Evolutionary conservation across 2,888 invertebrate species (phyloP), one percentile per base, ranked within the genome.

Genomic region (Epiblema foenella): DNA sequence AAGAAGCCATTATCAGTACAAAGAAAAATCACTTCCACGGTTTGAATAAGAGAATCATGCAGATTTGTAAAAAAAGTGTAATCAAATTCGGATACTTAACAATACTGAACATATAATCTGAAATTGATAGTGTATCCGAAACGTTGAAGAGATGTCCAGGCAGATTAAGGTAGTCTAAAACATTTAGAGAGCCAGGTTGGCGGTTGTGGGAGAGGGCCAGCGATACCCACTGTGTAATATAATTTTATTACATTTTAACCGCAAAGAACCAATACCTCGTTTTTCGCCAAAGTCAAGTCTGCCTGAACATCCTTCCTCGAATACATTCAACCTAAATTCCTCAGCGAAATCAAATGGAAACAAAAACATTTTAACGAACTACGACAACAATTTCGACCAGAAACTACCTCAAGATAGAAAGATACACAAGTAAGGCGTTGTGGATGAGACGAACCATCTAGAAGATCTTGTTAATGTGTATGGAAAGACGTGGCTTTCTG

Each of bases 401-500:
- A 89, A 87, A 89, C 91, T 92, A 92, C 88, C 88, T 86, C 80
- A 85, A 89, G 90, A 91, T 83, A 91, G 91, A 92, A 90, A 93
- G 90, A 92, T 91, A 92, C 92, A 93, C 93, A 93, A 93, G 93
- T 93, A 93, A 93, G 91, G 90, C 89, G 79, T 89, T 86, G 88
- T 89, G 89, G 86, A 90, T 91, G 90, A 90, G 83, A 86, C 85
- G 87, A 84, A 86, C 86, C 79, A 84, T 83, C 84, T 87, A 88
- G 89, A 90, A 88, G 88, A 85, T 75, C 76, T 75, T 82, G 73
- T 78, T 69, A 68, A 76, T 80, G 77, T 79, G 82, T 83, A 81
- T 80, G 79, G 54, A 63, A 18, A 58, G 65, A 58, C 56, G 63
- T 63, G 65, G 59, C 57, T 58, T 69, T 20, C 20, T 67, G 67